phyloP scores from a whole-genome alignment of 2,113 vertebrate species.

The Phrynocephalus versicolor region DNA sequence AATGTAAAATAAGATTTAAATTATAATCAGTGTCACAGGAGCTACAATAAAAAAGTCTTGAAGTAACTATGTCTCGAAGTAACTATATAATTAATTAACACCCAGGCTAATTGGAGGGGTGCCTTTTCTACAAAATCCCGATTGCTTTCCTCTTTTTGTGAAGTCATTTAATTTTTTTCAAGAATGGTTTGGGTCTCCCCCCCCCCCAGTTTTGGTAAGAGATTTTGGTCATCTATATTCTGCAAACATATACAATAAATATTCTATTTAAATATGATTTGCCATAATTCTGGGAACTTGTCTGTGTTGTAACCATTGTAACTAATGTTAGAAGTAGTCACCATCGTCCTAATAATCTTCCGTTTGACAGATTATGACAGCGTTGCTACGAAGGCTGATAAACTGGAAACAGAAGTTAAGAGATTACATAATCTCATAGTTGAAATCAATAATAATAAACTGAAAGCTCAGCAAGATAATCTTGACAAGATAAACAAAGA shows the following conservation, averaged over 20 bases:
- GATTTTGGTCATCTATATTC: not conserved
- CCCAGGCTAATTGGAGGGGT: not conserved
- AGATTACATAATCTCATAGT: constrained; percentile 88
- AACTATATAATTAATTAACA: too few relatives aligned
- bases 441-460: constrained; percentile 88
- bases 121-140: not conserved
- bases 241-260: not conserved
- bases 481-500: constrained; percentile 87
- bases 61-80: too few relatives aligned
- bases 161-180: not conserved
- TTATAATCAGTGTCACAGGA: not conserved
- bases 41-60: not conserved
- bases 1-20: too few relatives aligned
- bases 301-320: not conserved
- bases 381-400: constrained; percentile 79
- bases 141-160: not conserved
- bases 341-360: fast-evolving
- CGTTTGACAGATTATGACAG: constrained; percentile 80
- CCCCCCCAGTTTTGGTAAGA: too few relatives aligned
- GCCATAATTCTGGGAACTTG: not conserved
- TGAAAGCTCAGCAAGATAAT: constrained; percentile 91
- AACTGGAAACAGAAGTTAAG: constrained; percentile 90
- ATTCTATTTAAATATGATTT: not conserved
- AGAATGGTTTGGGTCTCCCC: too few relatives aligned
- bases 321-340: not conserved